Evolutionary conservation across 1,140 invertebrate species (phyloP).

Genomic region (Adoxophyes honmai): DNA sequence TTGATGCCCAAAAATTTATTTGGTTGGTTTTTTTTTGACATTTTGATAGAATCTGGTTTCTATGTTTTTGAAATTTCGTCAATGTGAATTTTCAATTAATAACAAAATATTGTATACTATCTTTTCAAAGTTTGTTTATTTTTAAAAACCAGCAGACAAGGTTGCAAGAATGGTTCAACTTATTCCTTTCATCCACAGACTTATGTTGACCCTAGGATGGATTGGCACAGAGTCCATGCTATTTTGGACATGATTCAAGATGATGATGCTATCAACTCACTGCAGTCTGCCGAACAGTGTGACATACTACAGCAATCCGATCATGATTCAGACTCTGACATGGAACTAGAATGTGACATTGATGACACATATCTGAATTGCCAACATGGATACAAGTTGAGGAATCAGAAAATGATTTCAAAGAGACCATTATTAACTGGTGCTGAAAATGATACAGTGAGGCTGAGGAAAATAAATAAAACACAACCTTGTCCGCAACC

Average conservation of each 20-base stretch:
- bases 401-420: slow-evolving; percentile 44
- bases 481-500: slow-evolving; percentile 41
- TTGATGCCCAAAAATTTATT: too few relatives aligned
- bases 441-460: slow-evolving; percentile 25
- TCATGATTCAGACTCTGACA: slow-evolving; percentile 63
- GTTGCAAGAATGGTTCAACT: slow-evolving; percentile 62
- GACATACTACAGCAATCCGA: slow-evolving; percentile 63
- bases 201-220: slow-evolving; percentile 71
- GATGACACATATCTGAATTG: slow-evolving; percentile 50
- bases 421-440: slow-evolving; percentile 42
- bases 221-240: slow-evolving; percentile 73
- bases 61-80: too few relatives aligned
- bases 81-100: too few relatives aligned
- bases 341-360: slow-evolving; percentile 46
- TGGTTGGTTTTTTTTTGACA: too few relatives aligned
- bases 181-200: slow-evolving; percentile 75
- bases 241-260: slow-evolving; percentile 72
- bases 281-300: slow-evolving; percentile 61
- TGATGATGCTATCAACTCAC: slow-evolving; percentile 65
- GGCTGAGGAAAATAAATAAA: slow-evolving; percentile 39
- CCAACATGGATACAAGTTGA: slow-evolving; percentile 58
- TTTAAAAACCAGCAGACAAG: slow-evolving; percentile 3
- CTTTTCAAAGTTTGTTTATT: too few relatives aligned
- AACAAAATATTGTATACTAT: too few relatives aligned
- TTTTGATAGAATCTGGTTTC: too few relatives aligned